Evolutionary conservation across 2,888 invertebrate species (phyloP), one percentile per base, ranked within the genome.

Genomic region (Apoderus coryli): DNA sequence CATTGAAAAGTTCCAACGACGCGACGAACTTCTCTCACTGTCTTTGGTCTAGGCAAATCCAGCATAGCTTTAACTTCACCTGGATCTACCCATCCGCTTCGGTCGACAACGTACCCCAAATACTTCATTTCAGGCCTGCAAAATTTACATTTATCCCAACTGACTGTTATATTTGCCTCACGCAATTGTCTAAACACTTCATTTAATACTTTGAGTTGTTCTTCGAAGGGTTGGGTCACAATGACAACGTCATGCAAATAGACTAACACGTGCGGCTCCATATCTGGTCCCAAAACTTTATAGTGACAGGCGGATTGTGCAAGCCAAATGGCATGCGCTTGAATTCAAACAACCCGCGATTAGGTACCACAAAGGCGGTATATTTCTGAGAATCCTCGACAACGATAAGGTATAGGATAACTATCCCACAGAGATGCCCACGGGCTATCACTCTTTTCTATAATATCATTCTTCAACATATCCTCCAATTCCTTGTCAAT

Each of bases 101-200:
- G 19, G 9, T 19, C 19, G 19, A 19, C 19, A 6, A 19, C 19
- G 9, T 7, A 19, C 9, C 31, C 31, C 16, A 31, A 16, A 11
- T 31, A 31, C 16, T 14, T 31, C 31, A 31, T 31, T 25, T 31
- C 31, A 3, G 31, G 31, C 9, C 31, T 10, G 14, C 25, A 31
- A 10, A 25, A 31, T 16, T 27, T 26, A 22, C 26, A 27, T 11
- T 32, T 28, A 9, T 22, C 22, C 4, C 10, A 14, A 9, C 27
- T 32, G 4, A 22, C 32, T 2, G 27, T 32, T 2, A 28, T 10
- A 9, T 27, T 27, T 13, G 32, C 32, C 12, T 32, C 27, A 4
- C 14, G 10, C 4, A 32, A 22, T 12, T 27, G 12, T 5, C 23
- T 5, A 10, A 32, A 27, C 7, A 32, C 27, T 14, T 31, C 25